Conservation (phyloP, 2,797 vertebrate genomes). For the Darevskia nairensis region DNA sequence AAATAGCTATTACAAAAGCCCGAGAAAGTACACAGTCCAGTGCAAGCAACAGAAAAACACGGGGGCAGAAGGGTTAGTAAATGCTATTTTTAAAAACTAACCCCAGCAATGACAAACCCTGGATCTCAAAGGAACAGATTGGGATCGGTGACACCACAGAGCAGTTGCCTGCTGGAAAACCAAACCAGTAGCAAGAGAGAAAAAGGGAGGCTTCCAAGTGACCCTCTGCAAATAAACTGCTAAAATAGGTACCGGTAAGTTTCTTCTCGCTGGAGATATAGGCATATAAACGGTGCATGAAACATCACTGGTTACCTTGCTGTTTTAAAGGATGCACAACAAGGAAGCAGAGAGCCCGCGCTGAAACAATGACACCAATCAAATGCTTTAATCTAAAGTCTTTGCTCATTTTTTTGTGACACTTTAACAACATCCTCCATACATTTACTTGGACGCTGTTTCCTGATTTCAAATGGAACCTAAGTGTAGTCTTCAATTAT, state of each 20-base stretch:
- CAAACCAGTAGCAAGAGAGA: conserved; percentile 35
- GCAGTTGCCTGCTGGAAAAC: conserved; percentile 38
- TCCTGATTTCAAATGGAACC: neutral
- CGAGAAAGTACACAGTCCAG: neutral
- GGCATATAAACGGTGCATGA: neutral
- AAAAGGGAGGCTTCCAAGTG: conserved; percentile 44
- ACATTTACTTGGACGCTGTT: neutral
- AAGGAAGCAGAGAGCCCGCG: conserved; percentile 11
- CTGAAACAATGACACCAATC: conserved; percentile 24
- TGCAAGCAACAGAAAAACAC: conserved; percentile 5
- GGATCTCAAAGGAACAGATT: conserved; percentile 60
- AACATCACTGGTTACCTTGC: neutral
- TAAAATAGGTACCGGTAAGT: conserved; percentile 38
- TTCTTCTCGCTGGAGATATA: neutral
- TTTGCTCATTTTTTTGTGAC: conserved; percentile 3
- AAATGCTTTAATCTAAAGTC: conserved; percentile 21
- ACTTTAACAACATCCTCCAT: neutral
- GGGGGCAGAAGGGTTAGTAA: neutral
- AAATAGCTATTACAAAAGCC: neutral
- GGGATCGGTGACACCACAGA: conserved; percentile 31
- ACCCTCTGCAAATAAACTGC: conserved; percentile 38
- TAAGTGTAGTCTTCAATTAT: neutral
- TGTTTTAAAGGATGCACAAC: neutral
- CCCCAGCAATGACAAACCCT: conserved; percentile 47
- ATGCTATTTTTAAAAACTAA: conserved; percentile 39